phyloP scores from a whole-genome alignment of 2,797 vertebrate species.

The Anguilla megastoma region DNA sequence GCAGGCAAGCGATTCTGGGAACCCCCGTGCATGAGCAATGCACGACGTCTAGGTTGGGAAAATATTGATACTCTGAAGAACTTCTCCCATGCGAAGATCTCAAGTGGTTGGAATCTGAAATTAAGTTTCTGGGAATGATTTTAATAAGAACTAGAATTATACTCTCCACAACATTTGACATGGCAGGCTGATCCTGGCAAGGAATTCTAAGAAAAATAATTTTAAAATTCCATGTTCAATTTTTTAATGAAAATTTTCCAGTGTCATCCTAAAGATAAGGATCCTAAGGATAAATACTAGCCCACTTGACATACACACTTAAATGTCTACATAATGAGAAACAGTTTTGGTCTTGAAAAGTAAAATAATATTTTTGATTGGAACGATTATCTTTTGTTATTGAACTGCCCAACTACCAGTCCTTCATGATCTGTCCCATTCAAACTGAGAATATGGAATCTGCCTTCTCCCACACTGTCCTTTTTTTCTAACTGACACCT shows the following conservation, averaged over 20 bases:
- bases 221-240: not conserved
- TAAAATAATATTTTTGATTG: not conserved
- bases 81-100: not conserved
- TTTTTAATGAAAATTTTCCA: not conserved
- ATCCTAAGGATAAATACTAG: not conserved
- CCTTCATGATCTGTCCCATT: not conserved
- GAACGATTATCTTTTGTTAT: not conserved
- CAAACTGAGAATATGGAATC: not conserved
- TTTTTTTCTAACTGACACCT: conserved; percentile 46
- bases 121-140: not conserved
- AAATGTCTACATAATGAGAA: not conserved
- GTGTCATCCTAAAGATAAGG: not conserved
- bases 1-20: conserved; percentile 6
- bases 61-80: not conserved
- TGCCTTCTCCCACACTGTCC: conserved; percentile 6
- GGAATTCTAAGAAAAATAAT: not conserved
- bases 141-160: not conserved
- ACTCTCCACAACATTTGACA: not conserved
- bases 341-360: not conserved
- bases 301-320: not conserved
- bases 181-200: not conserved
- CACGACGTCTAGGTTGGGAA: not conserved
- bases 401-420: not conserved
- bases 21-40: not conserved
- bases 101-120: not conserved